These are phyloP conservation scores for Latrodectus elegans DNA, from an alignment of 2,888 invertebrate species.

Conservation along the genomic window DNA sequence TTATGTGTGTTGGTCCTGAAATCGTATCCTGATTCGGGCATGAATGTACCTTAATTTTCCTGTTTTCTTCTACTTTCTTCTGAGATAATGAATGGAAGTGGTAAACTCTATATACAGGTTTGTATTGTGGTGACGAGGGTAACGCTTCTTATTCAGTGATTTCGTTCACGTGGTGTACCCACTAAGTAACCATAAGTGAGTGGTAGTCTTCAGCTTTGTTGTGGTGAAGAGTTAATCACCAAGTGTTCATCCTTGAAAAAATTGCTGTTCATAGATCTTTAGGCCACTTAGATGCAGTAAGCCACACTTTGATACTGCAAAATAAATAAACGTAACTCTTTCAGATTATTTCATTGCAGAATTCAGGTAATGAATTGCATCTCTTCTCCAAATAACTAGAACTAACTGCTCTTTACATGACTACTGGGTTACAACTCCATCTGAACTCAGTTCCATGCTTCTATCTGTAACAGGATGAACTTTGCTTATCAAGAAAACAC, in stretches of 20 bases:
- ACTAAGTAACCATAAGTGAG: background rate
- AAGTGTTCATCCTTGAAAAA: background rate
- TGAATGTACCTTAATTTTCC: background rate
- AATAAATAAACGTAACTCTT: too few relatives aligned
- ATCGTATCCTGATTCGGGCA: background rate
- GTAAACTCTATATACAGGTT: background rate
- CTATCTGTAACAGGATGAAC: too few relatives aligned
- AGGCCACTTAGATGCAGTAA: too few relatives aligned
- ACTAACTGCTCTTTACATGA: too few relatives aligned
- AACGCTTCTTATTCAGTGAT: background rate
- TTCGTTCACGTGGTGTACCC: background rate
- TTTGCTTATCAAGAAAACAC: too few relatives aligned
- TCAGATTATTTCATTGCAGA: too few relatives aligned
- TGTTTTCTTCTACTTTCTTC: background rate
- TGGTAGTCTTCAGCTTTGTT: background rate
- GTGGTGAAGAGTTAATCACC: background rate
- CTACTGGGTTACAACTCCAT: too few relatives aligned
- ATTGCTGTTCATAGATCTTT: background rate
- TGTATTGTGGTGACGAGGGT: background rate
- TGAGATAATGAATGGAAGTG: background rate
- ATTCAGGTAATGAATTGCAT: too few relatives aligned
- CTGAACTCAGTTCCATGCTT: too few relatives aligned
- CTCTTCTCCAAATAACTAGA: too few relatives aligned
- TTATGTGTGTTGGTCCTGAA: background rate
- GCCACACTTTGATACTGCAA: too few relatives aligned